Base-by-base conservation (phyloP, 2,113 vertebrate species). In the Nanorana parkeri region DNA sequence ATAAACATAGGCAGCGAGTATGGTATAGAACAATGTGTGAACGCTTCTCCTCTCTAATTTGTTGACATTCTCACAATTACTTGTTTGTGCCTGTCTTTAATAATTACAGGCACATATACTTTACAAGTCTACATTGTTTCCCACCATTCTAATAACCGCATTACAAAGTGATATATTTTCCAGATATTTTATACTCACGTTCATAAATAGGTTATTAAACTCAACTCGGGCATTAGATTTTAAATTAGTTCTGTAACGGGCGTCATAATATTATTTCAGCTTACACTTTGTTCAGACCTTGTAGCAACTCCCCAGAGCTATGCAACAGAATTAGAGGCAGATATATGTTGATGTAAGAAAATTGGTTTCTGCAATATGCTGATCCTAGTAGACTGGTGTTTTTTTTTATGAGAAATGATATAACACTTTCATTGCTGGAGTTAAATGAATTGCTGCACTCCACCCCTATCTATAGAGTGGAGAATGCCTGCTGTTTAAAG, bases 331-430 rank as follows among this genome's bases (percentile, higher is more conserved):
- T 97, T 96, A 97, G 94, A 96, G 93, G 93, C 96, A 96, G 95
- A 97, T 97, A 96, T 94, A 95, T 96, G 95, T 93, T 97, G 95
- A 97, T 96, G 95, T 94, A 94, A 94, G 95, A 95, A 97, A 98
- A 98, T 99, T 96, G 96, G 93, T 95, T 97, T 96, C 95, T 95
- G 94, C 96, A 97, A 97, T 96, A 94, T 95, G 95, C 95, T 95
- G 95, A 95, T 95, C 92, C 94, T 93, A 93, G 91, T 91, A 91
- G 95, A 94, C 95, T 92, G 92, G 88, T 89, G 87, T 88, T 90
- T 41, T 87, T 91, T 90, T 41, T 87, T 91, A 92, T 89, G 89
- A 90, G 89, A 91, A 93, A 90, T 90, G 90, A 91, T 90, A 93
- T 92, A 92, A 93, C 89, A 16, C 7, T 13, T 17, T 65, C 55